Evolutionary conservation across 2,113 vertebrate genomes (phyloP).

Genomic region (Myotis davidii): DNA sequence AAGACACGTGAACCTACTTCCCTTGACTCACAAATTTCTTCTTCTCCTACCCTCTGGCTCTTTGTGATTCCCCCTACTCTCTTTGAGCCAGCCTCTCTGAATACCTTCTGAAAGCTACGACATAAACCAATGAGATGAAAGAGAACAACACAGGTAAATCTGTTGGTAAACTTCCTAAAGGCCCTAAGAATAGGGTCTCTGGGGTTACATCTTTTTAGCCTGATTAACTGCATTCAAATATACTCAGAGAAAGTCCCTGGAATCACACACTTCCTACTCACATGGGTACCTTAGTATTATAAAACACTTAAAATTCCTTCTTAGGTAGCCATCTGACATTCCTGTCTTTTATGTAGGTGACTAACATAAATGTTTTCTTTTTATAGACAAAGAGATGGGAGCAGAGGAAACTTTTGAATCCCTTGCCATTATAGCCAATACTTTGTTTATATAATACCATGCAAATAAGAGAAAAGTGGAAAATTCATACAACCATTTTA

Average conservation of each 20-base stretch:
- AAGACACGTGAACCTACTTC: rapidly evolving
- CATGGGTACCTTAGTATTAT: not conserved
- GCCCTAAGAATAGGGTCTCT: not conserved
- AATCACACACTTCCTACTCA: not conserved
- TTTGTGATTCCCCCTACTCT: not conserved
- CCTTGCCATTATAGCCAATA: not conserved
- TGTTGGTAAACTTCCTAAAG: not conserved
- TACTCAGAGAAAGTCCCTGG: not conserved
- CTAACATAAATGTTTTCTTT: not conserved
- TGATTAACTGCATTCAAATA: not conserved
- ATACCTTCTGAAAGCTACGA: not conserved
- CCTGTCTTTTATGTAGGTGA: not conserved
- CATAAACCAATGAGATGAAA: not conserved
- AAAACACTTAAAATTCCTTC: not conserved
- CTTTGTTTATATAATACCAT: not conserved
- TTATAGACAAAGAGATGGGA: not conserved
- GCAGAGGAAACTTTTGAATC: not conserved
- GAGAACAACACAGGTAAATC: not conserved
- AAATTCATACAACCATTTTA: not conserved
- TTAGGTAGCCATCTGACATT: not conserved
- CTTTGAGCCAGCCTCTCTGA: not conserved
- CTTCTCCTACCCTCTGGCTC: not conserved
- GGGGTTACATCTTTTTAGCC: not conserved
- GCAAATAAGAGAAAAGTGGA: not conserved
- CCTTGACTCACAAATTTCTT: not conserved